Evolutionary conservation across 2,888 invertebrate genomes (phyloP), one percentile per base, ranked within the genome.

Genomic region (Frankliniella fusca): DNA sequence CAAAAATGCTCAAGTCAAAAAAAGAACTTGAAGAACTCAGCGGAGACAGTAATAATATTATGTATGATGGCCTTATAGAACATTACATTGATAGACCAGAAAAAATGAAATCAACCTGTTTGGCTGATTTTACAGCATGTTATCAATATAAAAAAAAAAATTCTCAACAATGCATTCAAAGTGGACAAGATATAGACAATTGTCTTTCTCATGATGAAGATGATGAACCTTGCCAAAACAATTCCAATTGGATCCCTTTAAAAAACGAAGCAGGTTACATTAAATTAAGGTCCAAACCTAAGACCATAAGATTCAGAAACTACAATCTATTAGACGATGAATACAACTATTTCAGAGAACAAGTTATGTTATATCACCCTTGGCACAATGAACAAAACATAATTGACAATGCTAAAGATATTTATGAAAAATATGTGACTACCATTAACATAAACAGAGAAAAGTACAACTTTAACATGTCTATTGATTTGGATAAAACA

Each of bases 11-110:
- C 20, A 70, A 70, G 7, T n/a, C 9, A 23, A 70, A 23, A 23
- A 15, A 18, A 1, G 61, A 61, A 15, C 18, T n/a, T 20, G 11
- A n/a, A 79, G 0, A 83, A 20, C n/a, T 80, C 27, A 18, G 23
- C 9, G n/a, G 0, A 70, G n/a, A n/a, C 23, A 70, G 23, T 23
- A 70, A 70, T 23, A 23, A 70, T 48, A 81, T 83, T 38, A 83
- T 82, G 28, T 49, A 27, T 11, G 81, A 28, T 48, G 85, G 85
- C 20, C 70, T 86, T 0, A 48, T 85, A 1, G 85, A 86, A 11
- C 83, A 85, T n/a, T 87, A 87, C 82, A 49, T 82, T 12, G 83
- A 84, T 15, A 81, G 86, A 80, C 86, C 86, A 65, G 79, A 83
- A 15, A 48, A 81, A 15, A 80, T 86, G n/a, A 84, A 86, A 80